phyloP scores from a whole-genome alignment of 2,797 vertebrate species.

The Chaenodraco wilsoni region DNA sequence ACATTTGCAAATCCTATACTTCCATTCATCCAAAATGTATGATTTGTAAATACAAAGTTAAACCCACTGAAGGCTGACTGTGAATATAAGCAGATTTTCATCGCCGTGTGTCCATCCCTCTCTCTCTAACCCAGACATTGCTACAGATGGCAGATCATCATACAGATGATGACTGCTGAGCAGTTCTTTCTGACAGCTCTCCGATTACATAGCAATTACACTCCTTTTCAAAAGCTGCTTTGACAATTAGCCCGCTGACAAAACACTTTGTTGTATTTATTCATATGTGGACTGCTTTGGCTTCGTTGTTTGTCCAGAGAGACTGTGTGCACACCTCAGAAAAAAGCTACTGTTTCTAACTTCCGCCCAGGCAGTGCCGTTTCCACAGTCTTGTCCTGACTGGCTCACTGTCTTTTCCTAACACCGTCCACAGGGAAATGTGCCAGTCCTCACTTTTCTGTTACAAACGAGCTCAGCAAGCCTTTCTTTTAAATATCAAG shows the following conservation, averaged over 20 bases:
- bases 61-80: conserved; percentile 18
- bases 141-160: conserved; percentile 80
- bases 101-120: conserved; percentile 33
- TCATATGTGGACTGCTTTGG: conserved; percentile 66
- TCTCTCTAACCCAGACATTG: conserved; percentile 45
- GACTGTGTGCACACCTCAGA: conserved; percentile 48
- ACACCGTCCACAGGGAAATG: conserved; percentile 23
- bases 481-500: neutral
- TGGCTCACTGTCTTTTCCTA: conserved; percentile 25
- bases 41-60: conserved; percentile 47
- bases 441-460: conserved; percentile 45
- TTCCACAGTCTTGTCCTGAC: conserved; percentile 4
- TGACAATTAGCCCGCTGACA: conserved; percentile 80
- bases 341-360: conserved; percentile 34
- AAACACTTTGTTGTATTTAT: conserved; percentile 74
- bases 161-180: conserved; percentile 81
- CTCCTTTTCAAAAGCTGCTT: conserved; percentile 77
- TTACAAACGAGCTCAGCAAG: conserved; percentile 3
- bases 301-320: conserved; percentile 54
- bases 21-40: conserved; percentile 46
- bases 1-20: conserved; percentile 32
- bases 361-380: conserved; percentile 1
- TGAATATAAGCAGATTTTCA: conserved; percentile 44
- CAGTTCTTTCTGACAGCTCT: conserved; percentile 78
- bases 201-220: conserved; percentile 79